Evolutionary conservation across 2,888 invertebrate genomes (phyloP), one percentile per base, ranked within the genome.

Genomic region (Euphydryas editha): DNA sequence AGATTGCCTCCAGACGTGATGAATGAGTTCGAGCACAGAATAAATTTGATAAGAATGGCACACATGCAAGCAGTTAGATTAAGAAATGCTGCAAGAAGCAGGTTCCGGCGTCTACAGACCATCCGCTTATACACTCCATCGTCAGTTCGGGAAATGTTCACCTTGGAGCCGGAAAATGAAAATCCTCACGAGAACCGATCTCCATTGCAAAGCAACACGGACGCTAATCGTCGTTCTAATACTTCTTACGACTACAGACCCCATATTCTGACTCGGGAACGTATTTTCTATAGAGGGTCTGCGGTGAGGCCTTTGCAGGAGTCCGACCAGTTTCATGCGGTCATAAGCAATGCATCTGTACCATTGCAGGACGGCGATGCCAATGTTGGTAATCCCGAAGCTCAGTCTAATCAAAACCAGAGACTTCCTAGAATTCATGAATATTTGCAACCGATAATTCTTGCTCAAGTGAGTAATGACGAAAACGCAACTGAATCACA

Each of bases 311-410:
- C 74, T 1, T 59, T 75, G 2, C 82, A 82, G 5, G 83, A 81
- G 47, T 73, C 78, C 18, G 76, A 77, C 5, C 83, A 81, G 46
- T 83, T 85, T 68, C 86, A 85, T 66, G 81, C 87, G 2, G 82
- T 87, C 21, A 74, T 89, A 30, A 85, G 85, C 72, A 86, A 85
- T 65, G 86, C 87, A 0, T 81, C 81, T 1, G 90, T 94, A 75
- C 95, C 95, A 1, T 82, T 93, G 75, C 94, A 94, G 73, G 93
- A 95, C 39, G 95, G 95, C 72, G 95, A 95, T 74, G 88, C 94
- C n/a, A 78, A 82, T 15, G 71, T 80, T 30, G 77, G 73, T 37
- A 72, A 63, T 36, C 61, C 76, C 8, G 86, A 86, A 3, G 76
- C 74, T 1, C 83, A 79, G 13, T 79, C 75, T 3, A 78, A 72